Evolutionary conservation across 2,888 invertebrate genomes (phyloP), one percentile per base, ranked within the genome.

Genomic region (Nowickia ferox): DNA sequence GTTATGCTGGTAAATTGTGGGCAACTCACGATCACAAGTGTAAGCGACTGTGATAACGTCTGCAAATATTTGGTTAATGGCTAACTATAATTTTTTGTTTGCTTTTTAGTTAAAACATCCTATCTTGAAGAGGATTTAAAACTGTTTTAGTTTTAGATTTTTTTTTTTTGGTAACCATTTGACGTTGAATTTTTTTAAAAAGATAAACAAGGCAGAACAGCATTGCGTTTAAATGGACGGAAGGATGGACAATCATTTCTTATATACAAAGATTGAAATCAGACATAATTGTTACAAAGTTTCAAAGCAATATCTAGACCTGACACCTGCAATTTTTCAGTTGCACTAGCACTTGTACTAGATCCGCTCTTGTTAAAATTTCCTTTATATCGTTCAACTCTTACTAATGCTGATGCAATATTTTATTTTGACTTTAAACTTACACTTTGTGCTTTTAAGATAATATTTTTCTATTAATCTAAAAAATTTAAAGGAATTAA

Each of bases 221-320:
- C 63, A 15, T 10, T 30, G 30, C 30, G 30, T 6, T 2, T 30
- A 30, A 1, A 30, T 30, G 30, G 6, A 30, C 30, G 30, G 6
- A 17, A 19, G 57, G 63, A 46, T 40, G 10, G 51, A 71, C 57
- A 53, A n/a, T 9, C 8, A 44, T 13, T 63, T n/a, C 9, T 22
- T 22, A 40, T 30, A 30, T 42, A 22, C 22, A 19, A 48, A 74
- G 63, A 77, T 81, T 77, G 55, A 66, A 83, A 79, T 83, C 79
- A 65, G 75, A 83, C 82, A 83, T 86, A 82, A 82, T 79, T 86
- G 75, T 83, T 79, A 74, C 57, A 59, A 51, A 78, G 57, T 48
- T 46, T 19, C 38, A 15, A 5, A 63, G 40, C 55, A 40, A 42
- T 63, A 76, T 69, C 55, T 30, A 83, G 77, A 77, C 77, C 77